Base-by-base conservation (phyloP, 2,888 invertebrate genomes). In the Amblyteles armatorius region DNA sequence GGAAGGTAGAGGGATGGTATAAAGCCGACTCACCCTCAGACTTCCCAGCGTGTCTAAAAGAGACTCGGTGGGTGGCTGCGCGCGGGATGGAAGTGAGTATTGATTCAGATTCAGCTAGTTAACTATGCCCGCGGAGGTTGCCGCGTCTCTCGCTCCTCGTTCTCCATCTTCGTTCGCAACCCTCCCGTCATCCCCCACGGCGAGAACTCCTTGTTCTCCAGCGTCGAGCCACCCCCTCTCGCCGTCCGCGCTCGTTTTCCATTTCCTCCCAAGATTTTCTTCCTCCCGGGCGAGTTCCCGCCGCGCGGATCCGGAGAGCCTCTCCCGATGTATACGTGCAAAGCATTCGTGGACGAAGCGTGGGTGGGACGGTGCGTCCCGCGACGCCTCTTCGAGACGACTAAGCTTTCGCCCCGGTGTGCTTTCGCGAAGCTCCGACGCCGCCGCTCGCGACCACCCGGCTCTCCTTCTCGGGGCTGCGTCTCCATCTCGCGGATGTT, bases 401-500 rank as follows among this genome's bases (percentile, higher is more conserved):
- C 74, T 65, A 50, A 76, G 65, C 74, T 76, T 65, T 65, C 65
- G 60, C 48, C 74, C 29, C 48, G 16, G 63, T 33, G 63, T 63
- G 63, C 63, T 67, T 67, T 67, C 40, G 67, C 67, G 67, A 40
- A 67, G 40, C 63, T 63, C 33, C 16, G 26, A n/a, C 29, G 40
- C 2, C 13, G 22, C 22, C 4, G 19, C 36, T 40, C 19, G 40
- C 36, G 36, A 36, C n/a, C 63, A 26, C 13, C 69, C 48, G 69
- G 29, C 63, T 63, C 29, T n/a, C 72, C 79, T 79, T 86, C 86
- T 83, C 87, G 84, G 40, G 73, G 73, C 71, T 83, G 90, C 90
- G 92, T 91, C 93, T 88, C 93, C 93, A 93, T 93, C 93, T 93
- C 90, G 90, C 93, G 93, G 93, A 92, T 90, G 91, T 92, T 92